Evolutionary conservation across 2,888 invertebrate species (phyloP), one percentile per base, ranked within the genome.

Genomic region (Alitta virens): DNA sequence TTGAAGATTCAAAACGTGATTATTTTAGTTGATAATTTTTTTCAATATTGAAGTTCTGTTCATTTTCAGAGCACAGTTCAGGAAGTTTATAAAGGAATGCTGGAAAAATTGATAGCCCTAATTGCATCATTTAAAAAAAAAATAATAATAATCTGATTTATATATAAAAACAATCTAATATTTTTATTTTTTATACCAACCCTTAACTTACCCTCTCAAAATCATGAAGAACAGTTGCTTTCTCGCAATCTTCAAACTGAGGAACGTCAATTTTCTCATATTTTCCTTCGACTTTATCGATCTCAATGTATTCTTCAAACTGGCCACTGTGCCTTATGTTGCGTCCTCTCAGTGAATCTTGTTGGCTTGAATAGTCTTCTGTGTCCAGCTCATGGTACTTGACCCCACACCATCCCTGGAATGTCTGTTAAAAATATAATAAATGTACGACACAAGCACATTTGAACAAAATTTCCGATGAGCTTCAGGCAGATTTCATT

Each of bases 221-320:
- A 83, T 97, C 95, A 75, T 97, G 96, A 72, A 96, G 89, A 78
- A 95, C 94, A 67, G 91, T 87, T 60, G 94, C 92, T 52, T 87
- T 87, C 40, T 90, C 87, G 1, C 92, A 92, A 69, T 90, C 89
- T 66, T 88, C 88, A 77, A 92, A 91, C 43, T 68, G 63, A 12
- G 78, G 78, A 7, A 96, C 93, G 73, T 90, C 88, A 72, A 97
- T 91, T 81, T 90, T 90, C 80, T 94, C 92, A 77, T 89, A 89
- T 57, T 86, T 85, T 68, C 90, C 89, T 26, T 87, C 86, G 51
- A 88, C 56, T 38, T 38, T 79, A 75, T 89, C 90, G 70, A 95
- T 86, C 76, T 94, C 91, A 73, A 94, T 87, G 68, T 89, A 87
- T 82, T 94, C 93, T 62, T 88, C 88, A 77, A 94, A 88, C 72